Evolutionary conservation across 2,113 vertebrate genomes (phyloP).

Genomic region (Cyprinus carpio): DNA sequence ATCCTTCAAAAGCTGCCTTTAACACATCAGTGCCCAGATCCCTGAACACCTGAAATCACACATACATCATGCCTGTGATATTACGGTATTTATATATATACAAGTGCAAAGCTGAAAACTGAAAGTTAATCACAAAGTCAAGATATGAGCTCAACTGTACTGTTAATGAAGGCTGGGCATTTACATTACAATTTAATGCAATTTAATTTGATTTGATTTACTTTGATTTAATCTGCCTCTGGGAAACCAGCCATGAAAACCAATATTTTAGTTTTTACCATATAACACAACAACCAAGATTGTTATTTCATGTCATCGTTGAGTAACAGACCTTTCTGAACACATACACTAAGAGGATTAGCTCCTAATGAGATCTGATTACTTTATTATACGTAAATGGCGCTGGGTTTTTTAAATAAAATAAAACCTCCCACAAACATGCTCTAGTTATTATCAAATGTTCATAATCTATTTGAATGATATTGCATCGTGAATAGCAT

Average conservation of each 20-base stretch:
- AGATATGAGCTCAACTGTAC: neutral
- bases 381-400: neutral
- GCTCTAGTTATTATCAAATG: neutral
- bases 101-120: neutral
- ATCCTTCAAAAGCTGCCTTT: constrained; percentile 94
- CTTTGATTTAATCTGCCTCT: neutral
- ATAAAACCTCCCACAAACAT: neutral
- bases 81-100: too few relatives aligned
- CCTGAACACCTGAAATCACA: constrained; percentile 83
- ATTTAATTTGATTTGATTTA: too few relatives aligned
- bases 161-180: neutral
- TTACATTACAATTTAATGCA: neutral
- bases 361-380: constrained; percentile 7
- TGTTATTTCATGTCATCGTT: too few relatives aligned
- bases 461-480: too few relatives aligned
- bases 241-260: neutral
- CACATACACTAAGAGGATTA: neutral
- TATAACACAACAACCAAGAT: neutral
- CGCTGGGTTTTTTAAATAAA: neutral
- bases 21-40: constrained; percentile 91
- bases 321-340: neutral
- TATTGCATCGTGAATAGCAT: too few relatives aligned
- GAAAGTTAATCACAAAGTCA: neutral
- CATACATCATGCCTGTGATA: neutral
- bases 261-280: neutral